Percentiles rank a stretch among this genome's conserved stretches.
These are phyloP conservation scores for Cichlasoma orientale DNA, from an alignment of 2,797 vertebrate species.

Conservation along the genomic window DNA sequence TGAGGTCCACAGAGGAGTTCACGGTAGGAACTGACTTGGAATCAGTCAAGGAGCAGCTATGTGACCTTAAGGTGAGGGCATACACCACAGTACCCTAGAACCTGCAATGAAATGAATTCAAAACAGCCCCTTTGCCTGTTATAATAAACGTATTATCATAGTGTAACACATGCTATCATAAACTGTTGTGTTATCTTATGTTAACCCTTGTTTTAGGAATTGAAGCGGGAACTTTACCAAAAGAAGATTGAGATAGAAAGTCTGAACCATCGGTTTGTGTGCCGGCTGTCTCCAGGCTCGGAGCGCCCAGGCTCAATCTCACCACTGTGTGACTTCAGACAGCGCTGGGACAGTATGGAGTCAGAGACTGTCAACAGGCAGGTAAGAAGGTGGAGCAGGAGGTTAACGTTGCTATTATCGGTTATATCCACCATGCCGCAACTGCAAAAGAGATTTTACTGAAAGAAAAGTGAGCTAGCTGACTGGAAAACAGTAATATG, in stretches of 20 bases:
- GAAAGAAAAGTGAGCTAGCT: not conserved
- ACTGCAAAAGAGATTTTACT: not conserved
- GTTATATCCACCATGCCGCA: not conserved
- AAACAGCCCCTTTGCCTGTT: not conserved
- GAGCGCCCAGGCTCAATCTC: constrained; percentile 73
- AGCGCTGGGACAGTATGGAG: constrained; percentile 88
- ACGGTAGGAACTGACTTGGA: constrained; percentile 84
- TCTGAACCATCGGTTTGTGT: constrained; percentile 81
- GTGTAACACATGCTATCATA: not conserved
- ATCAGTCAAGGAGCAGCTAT: constrained; percentile 86
- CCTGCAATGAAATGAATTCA: not conserved
- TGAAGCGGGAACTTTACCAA: constrained; percentile 90
- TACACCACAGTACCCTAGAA: not conserved
- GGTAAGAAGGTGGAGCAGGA: constrained; percentile 65
- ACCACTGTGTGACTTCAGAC: constrained; percentile 80
- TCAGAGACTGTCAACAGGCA: constrained; percentile 86
- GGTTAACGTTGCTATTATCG: not conserved
- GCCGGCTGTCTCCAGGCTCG: constrained; percentile 73
- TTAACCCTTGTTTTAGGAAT: constrained; percentile 76
- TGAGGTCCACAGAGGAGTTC: constrained; percentile 85
- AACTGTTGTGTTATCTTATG: not conserved
- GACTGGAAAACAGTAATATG: too few relatives aligned
- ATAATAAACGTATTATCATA: not conserved
- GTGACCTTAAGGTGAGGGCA: constrained; percentile 85
- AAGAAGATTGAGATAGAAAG: constrained; percentile 91